phyloP scores from a whole-genome alignment of 2,113 vertebrate species.

The Haemorhous mexicanus region DNA sequence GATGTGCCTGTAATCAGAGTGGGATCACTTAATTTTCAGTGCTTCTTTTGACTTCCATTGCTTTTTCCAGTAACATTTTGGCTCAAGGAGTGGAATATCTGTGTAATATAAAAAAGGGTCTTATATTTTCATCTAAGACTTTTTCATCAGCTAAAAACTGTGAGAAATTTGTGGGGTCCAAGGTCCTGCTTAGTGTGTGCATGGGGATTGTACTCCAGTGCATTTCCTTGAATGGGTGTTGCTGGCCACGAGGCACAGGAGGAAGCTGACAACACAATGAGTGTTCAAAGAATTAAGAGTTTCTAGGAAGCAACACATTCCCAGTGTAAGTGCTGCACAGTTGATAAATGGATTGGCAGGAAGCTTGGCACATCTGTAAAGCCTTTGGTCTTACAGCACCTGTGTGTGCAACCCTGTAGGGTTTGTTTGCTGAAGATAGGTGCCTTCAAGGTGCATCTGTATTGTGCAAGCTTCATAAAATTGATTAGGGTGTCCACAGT shows the following conservation, averaged over 20 bases:
- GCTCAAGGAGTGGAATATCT: neutral
- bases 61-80: neutral
- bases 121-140: neutral
- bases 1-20: neutral
- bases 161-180: neutral
- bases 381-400: neutral
- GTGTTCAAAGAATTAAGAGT: neutral
- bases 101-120: neutral
- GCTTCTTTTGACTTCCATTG: neutral
- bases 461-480: neutral
- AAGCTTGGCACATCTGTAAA: neutral
- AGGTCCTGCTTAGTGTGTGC: neutral
- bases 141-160: neutral
- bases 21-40: neutral
- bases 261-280: neutral
- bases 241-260: neutral
- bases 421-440: neutral
- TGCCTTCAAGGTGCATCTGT: neutral
- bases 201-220: accelerated
- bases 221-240: neutral
- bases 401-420: neutral
- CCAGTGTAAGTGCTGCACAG: neutral
- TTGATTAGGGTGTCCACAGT: neutral
- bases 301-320: neutral
- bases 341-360: neutral